Evolutionary conservation across 2,888 invertebrate species (phyloP).

Genomic region (Lochmaea crataegi): DNA sequence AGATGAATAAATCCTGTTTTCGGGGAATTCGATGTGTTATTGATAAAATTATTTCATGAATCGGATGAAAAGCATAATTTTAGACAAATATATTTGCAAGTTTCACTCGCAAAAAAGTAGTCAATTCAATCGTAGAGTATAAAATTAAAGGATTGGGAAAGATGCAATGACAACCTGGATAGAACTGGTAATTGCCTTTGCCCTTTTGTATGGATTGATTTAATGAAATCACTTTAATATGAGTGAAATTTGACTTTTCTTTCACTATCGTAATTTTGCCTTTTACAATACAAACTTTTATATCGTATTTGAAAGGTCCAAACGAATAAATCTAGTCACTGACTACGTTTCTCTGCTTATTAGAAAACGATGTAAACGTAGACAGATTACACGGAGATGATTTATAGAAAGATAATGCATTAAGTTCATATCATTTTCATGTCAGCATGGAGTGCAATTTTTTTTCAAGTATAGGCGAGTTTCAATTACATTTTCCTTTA

Average conservation of each 20-base stretch:
- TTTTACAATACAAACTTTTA: too few relatives aligned
- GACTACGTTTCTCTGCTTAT: not conserved
- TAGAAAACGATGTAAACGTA: slow-evolving; percentile 13
- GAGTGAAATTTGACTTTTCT: too few relatives aligned
- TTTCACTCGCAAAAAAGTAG: too few relatives aligned
- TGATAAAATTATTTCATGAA: slow-evolving; percentile 6
- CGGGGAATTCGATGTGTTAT: slow-evolving; percentile 6
- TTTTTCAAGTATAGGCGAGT: slow-evolving; percentile 17
- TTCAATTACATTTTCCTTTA: slow-evolving; percentile 29
- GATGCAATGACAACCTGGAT: too few relatives aligned
- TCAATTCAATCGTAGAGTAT: too few relatives aligned
- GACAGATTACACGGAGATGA: slow-evolving; percentile 19
- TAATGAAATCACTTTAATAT: too few relatives aligned
- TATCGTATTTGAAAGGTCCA: not conserved
- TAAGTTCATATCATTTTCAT: slow-evolving; percentile 32
- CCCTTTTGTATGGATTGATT: too few relatives aligned
- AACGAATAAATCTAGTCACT: not conserved
- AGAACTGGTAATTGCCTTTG: too few relatives aligned
- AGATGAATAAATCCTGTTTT: slow-evolving; percentile 19
- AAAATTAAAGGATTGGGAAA: too few relatives aligned
- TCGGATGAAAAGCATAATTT: not conserved
- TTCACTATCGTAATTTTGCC: too few relatives aligned
- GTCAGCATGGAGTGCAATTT: slow-evolving; percentile 32
- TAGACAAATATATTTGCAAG: too few relatives aligned
- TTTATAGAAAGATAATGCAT: slow-evolving; percentile 29